These are phyloP conservation scores for Daubentonia madagascariensis DNA, from an alignment of 2,113 vertebrate species.

Conservation along the genomic window DNA sequence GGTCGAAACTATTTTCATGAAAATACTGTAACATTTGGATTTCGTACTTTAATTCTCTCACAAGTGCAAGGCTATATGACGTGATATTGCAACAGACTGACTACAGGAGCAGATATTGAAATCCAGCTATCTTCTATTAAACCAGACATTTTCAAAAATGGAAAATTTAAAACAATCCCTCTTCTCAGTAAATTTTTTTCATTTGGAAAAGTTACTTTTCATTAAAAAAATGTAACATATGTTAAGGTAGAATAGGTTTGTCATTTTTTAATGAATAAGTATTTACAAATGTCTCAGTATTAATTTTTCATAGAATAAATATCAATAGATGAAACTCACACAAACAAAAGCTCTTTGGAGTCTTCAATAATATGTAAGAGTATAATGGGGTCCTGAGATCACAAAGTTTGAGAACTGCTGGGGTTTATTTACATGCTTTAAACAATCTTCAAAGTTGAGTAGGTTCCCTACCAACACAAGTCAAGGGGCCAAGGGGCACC, in stretches of 20 bases:
- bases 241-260: background rate
- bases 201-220: constrained; percentile 35
- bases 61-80: background rate
- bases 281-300: background rate
- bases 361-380: background rate
- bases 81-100: background rate
- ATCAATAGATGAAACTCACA: background rate
- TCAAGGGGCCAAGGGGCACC: background rate
- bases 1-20: background rate
- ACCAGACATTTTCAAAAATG: constrained; percentile 4
- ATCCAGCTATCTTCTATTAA: constrained; percentile 23
- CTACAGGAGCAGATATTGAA: background rate
- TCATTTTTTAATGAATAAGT: constrained; percentile 8
- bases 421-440: background rate
- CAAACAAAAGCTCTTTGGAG: background rate
- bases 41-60: background rate
- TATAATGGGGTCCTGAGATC: background rate
- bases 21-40: background rate
- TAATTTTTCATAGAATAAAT: constrained; percentile 20
- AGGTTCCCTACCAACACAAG: background rate
- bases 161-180: constrained; percentile 2
- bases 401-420: background rate
- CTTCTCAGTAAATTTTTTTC: background rate
- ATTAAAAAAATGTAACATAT: background rate
- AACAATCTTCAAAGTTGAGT: background rate